Evolutionary conservation across 2,797 vertebrate genomes (phyloP).

Genomic region (Natrix natrix): DNA sequence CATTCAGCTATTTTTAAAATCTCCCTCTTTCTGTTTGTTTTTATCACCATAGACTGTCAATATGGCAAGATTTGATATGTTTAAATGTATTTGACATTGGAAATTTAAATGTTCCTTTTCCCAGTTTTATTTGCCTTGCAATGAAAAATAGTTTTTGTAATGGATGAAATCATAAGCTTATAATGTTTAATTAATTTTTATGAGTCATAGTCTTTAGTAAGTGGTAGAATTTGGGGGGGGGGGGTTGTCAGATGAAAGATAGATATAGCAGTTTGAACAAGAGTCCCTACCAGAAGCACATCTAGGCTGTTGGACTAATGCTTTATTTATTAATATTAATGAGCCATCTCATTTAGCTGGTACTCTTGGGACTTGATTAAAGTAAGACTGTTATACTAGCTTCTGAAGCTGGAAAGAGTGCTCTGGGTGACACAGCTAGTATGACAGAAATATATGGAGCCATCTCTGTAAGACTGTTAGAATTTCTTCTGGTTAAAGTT

Average conservation of each 20-base stretch:
- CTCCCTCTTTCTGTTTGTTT: constrained; percentile 1
- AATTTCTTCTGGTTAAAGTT: not conserved
- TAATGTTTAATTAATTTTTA: not conserved
- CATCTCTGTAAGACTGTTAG: not conserved
- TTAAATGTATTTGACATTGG: constrained; percentile 42
- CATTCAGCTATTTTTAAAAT: not conserved
- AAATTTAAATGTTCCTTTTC: constrained; percentile 17
- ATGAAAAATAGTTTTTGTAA: not conserved
- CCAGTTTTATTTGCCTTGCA: not conserved
- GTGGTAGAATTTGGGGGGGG: not conserved
- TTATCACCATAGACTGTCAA: constrained; percentile 47
- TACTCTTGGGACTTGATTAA: constrained; percentile 58
- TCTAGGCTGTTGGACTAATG: constrained; percentile 54
- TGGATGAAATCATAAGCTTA: constrained; percentile 2
- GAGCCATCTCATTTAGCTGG: constrained; percentile 66
- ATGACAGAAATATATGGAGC: not conserved
- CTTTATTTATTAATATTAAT: constrained; percentile 69
- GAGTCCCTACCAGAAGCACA: constrained; percentile 37
- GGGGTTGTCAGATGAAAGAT: constrained; percentile 56
- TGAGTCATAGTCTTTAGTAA: constrained; percentile 27
- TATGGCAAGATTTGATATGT: constrained; percentile 28
- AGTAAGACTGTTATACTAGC: constrained; percentile 52
- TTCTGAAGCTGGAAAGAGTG: constrained; percentile 41
- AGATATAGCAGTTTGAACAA: constrained; percentile 41
- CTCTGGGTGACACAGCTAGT: constrained; percentile 36